Evolutionary conservation across 2,888 invertebrate genomes (phyloP), one percentile per base, ranked within the genome.

Genomic region (Cerceris rybyensis): DNA sequence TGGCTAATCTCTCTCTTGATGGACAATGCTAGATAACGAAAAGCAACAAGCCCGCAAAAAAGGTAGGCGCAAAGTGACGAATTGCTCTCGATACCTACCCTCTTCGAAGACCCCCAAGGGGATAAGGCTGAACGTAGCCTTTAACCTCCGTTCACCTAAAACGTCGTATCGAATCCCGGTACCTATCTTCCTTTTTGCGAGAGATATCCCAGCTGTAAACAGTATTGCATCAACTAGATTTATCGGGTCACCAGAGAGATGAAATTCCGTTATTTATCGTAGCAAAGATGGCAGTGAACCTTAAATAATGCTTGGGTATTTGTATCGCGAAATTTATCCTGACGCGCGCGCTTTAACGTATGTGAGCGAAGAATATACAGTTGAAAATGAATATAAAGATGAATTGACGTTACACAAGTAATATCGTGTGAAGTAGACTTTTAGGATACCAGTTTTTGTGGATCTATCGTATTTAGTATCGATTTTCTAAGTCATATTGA

Each of bases 261-360:
- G 74, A 78, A 79, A 83, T 74, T 75, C 65, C 67, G 69, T 78
- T 80, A 75, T 78, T 77, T 80, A 80, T 72, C 74, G 65, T n/a
- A 17, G 54, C 6, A 42, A 55, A 49, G 9, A 39, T 39, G 28
- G 41, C 52, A n/a, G 39, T 8, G 17, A 42, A 8, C 16, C 63
- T 7, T 14, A 43, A 52, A 17, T n/a, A 7, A 42, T 14, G 43
- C 9, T n/a, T 8, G 54, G 39, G 52, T 50, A 50, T 64, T 28
- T 54, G n/a, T 61, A 49, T 61, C 55, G 49, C 42, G 0, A 28
- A 9, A 14, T 46, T 64, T 59, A 64, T 67, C 63, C 63, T 59
- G 39, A 17, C 14, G 16, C 61, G 49, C 61, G 70, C 58, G 14
- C 58, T 59, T 43, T 52, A 60, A 64, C 70, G 70, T 64, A 64